phyloP scores from a whole-genome alignment of 2,113 vertebrate genomes.

The Cebidichthys violaceus region DNA sequence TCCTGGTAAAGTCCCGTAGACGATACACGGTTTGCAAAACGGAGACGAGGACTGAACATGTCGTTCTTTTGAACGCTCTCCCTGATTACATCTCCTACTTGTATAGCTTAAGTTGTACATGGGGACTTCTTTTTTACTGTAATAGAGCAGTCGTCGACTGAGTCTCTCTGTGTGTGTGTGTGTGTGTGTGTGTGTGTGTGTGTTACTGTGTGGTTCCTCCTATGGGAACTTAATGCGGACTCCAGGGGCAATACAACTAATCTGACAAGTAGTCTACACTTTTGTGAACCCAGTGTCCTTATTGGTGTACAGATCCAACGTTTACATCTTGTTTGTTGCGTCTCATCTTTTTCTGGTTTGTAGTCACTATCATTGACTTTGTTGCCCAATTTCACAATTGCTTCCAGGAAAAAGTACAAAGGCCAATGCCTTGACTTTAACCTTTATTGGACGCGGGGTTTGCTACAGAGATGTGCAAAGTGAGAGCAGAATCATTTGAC shows the following conservation, averaged over 20 bases:
- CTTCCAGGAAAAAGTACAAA: neutral
- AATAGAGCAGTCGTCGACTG: too few relatives aligned
- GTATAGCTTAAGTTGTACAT: neutral
- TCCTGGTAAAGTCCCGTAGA: slow-evolving; percentile 20
- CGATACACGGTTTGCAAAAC: slow-evolving; percentile 30
- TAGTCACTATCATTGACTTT: neutral
- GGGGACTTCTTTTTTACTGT: neutral
- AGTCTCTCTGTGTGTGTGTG: too few relatives aligned
- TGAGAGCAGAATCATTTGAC: neutral
- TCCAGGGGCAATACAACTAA: neutral
- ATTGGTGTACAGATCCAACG: too few relatives aligned
- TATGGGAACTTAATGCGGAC: too few relatives aligned
- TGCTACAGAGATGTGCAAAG: neutral
- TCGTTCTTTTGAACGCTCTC: slow-evolving; percentile 9
- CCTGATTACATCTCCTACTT: slow-evolving; percentile 7
- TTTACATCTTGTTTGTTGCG: neutral
- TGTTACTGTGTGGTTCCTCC: too few relatives aligned
- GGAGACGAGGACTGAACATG: slow-evolving; percentile 4
- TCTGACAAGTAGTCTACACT: too few relatives aligned
- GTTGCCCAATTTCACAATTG: neutral
- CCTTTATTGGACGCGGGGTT: neutral
- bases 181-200: too few relatives aligned
- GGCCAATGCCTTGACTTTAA: neutral
- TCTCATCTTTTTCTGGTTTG: neutral
- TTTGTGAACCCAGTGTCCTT: too few relatives aligned